Conservation (phyloP, 37 sponge, comb jelly and placozoan species). For the Cliona cf. orientalis region DNA sequence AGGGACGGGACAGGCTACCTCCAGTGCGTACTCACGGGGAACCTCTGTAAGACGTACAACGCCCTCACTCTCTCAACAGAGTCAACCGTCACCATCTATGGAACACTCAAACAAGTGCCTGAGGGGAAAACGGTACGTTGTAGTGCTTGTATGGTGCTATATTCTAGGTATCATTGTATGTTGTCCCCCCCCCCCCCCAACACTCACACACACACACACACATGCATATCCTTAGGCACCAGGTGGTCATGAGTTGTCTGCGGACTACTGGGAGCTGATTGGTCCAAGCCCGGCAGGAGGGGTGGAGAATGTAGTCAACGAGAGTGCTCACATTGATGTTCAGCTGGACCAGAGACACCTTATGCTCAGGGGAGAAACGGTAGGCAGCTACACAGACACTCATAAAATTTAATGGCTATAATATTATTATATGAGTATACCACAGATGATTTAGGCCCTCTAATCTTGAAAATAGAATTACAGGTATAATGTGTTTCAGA, state of each 20-base stretch:
- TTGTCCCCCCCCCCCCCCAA: neutral
- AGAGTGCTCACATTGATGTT: conserved; percentile 80
- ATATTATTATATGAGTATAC: too few relatives aligned
- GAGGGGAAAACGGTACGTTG: conserved; percentile 80
- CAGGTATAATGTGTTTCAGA: too few relatives aligned
- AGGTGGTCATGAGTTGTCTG: conserved; percentile 92
- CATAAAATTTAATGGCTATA: too few relatives aligned
- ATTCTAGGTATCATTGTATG: neutral
- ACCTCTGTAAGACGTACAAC: conserved; percentile 88
- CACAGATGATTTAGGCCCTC: too few relatives aligned
- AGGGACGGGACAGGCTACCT: conserved; percentile 96
- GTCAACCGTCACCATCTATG: conserved; percentile 81
- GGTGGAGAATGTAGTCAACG: conserved; percentile 90
- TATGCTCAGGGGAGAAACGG: conserved; percentile 92
- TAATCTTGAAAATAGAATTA: too few relatives aligned
- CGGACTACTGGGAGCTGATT: conserved; percentile 97
- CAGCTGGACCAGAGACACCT: conserved; percentile 94
- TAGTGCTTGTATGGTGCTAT: neutral
- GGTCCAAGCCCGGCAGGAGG: conserved; percentile 94
- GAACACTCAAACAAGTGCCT: conserved; percentile 71
- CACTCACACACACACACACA: too few relatives aligned
- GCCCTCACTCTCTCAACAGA: conserved; percentile 87
- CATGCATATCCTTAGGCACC: conserved; percentile 89
- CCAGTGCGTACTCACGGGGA: conserved; percentile 90
- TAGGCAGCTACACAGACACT: too few relatives aligned